A percentile compares a stretch with the other conserved stretches of the same genome.
Evolutionary conservation across 2,888 invertebrate species (phyloP).

Genomic region (Galerucella calmariensis): DNA sequence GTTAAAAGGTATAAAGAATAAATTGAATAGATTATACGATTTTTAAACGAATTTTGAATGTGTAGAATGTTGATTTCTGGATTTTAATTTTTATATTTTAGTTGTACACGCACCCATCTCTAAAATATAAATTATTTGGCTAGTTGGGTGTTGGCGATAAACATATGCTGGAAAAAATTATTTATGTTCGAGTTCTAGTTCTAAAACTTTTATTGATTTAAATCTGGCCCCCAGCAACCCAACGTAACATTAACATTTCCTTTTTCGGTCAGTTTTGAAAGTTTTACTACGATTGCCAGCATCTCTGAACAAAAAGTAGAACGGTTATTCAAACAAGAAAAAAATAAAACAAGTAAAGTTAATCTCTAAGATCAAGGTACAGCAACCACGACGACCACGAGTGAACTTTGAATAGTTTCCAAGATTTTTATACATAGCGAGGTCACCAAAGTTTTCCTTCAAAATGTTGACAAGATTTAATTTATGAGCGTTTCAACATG

Average conservation of each 20-base stretch:
- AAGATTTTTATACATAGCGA: constrained; percentile 45
- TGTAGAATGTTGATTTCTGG: no score
- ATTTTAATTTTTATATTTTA: no score
- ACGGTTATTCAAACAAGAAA: constrained; percentile 23
- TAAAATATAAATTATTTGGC: neutral
- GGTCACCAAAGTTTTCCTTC: constrained; percentile 48
- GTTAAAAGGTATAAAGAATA: neutral
- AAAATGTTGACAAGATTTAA: constrained; percentile 44
- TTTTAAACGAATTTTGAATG: no score
- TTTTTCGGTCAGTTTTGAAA: constrained; percentile 18
- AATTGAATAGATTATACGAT: no score
- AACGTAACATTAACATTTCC: neutral
- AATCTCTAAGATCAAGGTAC: constrained; percentile 39
- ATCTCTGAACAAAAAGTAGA: constrained; percentile 21
- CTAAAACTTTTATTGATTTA: neutral
- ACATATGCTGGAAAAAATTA: neutral
- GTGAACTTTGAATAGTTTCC: constrained; percentile 46
- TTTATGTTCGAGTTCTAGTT: neutral
- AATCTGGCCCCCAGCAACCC: neutral
- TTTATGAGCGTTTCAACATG: constrained; percentile 36
- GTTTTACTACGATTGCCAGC: constrained; percentile 2
- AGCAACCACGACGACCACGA: constrained; percentile 23
- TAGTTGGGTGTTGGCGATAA: neutral
- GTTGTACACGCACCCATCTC: neutral
- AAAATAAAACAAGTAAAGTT: constrained; percentile 17